Evolutionary conservation across 2,888 invertebrate genomes (phyloP).

Genomic region (Psylliodes chrysocephalus): DNA sequence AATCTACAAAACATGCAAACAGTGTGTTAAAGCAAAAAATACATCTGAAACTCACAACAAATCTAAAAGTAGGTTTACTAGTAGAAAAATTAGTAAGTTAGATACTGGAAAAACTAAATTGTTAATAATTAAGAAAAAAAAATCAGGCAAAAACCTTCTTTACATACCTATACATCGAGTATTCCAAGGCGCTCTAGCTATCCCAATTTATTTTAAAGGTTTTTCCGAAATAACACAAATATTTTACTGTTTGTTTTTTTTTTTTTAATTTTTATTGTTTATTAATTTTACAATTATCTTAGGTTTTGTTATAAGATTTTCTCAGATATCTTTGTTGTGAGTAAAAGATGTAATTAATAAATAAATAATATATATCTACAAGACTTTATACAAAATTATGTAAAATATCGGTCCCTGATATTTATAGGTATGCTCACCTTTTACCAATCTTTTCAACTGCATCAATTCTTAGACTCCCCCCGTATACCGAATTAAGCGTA

Average conservation of each 20-base stretch:
- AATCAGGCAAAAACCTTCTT: constrained; percentile 27
- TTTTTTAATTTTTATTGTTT: constrained; percentile 54
- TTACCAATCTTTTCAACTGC: constrained; percentile 47
- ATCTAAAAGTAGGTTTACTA: constrained; percentile 51
- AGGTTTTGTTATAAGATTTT: constrained; percentile 57
- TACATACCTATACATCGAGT: constrained; percentile 42
- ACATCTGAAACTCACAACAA: constrained; percentile 64
- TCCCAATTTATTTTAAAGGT: constrained; percentile 28
- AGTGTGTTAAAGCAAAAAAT: constrained; percentile 41
- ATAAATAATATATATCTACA: constrained; percentile 65
- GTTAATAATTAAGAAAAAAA: constrained; percentile 36
- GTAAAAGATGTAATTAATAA: constrained; percentile 65
- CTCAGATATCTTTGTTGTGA: constrained; percentile 62
- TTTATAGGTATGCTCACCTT: constrained; percentile 51
- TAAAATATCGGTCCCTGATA: constrained; percentile 63
- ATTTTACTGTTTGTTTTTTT: constrained; percentile 50
- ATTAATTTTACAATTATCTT: constrained; percentile 59
- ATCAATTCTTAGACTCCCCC: neutral
- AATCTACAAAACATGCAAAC: constrained; percentile 40
- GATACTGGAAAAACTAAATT: constrained; percentile 41
- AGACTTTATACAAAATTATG: constrained; percentile 63
- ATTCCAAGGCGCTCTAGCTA: constrained; percentile 36
- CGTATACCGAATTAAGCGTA: constrained; percentile 10
- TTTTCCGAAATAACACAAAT: constrained; percentile 37
- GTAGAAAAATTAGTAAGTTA: constrained; percentile 52